Base-by-base conservation (phyloP, 2,113 vertebrate species). In the Melospiza melodia region DNA sequence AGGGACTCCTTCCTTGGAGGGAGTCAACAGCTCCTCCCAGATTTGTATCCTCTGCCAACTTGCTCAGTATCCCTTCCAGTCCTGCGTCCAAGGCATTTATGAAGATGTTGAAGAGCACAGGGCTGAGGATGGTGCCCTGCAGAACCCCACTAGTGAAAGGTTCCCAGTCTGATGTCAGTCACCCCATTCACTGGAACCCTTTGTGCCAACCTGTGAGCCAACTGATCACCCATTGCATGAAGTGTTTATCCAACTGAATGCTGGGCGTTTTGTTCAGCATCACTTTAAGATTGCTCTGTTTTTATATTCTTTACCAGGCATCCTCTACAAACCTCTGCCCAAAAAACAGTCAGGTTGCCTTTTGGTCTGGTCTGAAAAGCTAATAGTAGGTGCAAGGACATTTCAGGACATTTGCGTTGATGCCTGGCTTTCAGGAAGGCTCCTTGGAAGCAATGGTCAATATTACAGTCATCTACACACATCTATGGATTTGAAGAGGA, bases 81-180 rank as follows among this genome's bases (percentile, higher is more conserved):
- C 25, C 24, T 58, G 8, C 4, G 2, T 25, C 30, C 21, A 31
- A 58, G 31, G 7, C 0, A 0, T 51, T 58, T 21, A 21, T 67
- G 35, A 3, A 49, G 61, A 17, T 21, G 12, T 11, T 49, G 61
- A 31, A 58, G 10, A 58, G 8, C 35, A 41, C 12, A 43, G 20
- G 3, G 24, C 3, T 0, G 0, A 85, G 24, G 20, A 35, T 20
- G 30, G 30, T 30, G 30, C 19, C 30, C 35, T 49, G 51, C 1
- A 1, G 41, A 75, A 11, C 15, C 8, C 35, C 24, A 9, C 8
- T 7, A 11, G 35, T 25, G 52, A 20, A 19, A 30, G 61, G 2
- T 10, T 6, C 2, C 9, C 12, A 2, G 1, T 14, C 30, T 31
- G 35, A 49, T 21, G 30, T 30, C 52, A n/a, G 30, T 30, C 61